Conservation (phyloP, 2,888 invertebrate species). For the Pseudococcus viburni region DNA sequence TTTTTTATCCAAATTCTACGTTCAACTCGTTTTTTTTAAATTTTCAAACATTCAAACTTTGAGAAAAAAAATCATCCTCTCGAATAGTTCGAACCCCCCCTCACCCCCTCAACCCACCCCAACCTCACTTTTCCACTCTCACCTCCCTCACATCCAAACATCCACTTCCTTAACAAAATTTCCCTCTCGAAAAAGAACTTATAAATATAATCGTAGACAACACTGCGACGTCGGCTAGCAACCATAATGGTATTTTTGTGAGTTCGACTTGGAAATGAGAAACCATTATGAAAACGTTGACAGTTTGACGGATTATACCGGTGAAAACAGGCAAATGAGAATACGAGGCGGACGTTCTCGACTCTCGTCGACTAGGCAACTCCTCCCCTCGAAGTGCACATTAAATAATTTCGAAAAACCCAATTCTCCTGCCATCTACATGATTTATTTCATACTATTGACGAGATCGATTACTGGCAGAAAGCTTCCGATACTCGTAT, state of each 20-base stretch:
- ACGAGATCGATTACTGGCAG: constrained; percentile 55
- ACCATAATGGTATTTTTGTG: constrained; percentile 64
- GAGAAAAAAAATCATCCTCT: too few relatives aligned
- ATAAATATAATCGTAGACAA: background rate
- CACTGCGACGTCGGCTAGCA: constrained; percentile 42
- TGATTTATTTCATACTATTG: constrained; percentile 63
- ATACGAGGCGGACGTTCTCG: constrained; percentile 61
- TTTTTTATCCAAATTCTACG: too few relatives aligned
- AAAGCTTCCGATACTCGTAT: background rate
- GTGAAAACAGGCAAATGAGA: constrained; percentile 65
- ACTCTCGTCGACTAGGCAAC: constrained; percentile 46
- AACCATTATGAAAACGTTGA: constrained; percentile 66
- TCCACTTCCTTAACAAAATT: constrained; percentile 10
- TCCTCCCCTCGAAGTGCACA: constrained; percentile 52
- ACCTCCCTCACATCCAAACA: background rate
- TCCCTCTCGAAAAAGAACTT: constrained; percentile 23
- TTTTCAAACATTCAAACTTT: too few relatives aligned
- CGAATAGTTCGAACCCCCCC: background rate
- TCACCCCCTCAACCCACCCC: background rate
- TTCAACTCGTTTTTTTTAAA: too few relatives aligned
- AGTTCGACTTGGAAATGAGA: constrained; percentile 57
- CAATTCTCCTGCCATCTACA: constrained; percentile 63
- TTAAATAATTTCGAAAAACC: constrained; percentile 59
- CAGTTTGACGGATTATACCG: constrained; percentile 65
- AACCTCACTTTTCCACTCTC: too few relatives aligned